phyloP scores from a whole-genome alignment of 2,888 invertebrate genomes.

The Epinotia bilunana region DNA sequence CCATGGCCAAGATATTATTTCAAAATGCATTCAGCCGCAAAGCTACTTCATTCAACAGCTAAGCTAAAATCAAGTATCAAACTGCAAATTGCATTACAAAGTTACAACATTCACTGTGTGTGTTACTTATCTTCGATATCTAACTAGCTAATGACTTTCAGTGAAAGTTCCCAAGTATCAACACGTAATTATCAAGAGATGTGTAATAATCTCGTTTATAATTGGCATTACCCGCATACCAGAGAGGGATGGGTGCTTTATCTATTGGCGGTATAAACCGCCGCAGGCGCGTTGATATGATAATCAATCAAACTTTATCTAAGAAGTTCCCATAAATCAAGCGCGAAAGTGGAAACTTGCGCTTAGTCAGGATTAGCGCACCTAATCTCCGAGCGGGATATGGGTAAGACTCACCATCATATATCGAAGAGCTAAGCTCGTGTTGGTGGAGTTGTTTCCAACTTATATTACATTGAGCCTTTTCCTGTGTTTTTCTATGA shows the following conservation, averaged over 20 bases:
- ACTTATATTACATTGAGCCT: no score
- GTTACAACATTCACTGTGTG: neutral
- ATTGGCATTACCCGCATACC: neutral
- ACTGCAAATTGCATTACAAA: neutral
- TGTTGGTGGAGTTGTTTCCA: no score
- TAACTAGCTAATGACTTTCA: neutral
- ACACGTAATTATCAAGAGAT: slow-evolving; percentile 8
- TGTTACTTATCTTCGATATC: neutral
- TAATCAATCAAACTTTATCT: slow-evolving; percentile 23
- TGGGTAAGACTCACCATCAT: neutral
- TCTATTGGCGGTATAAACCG: neutral
- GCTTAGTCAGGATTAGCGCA: neutral
- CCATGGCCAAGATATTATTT: no score
- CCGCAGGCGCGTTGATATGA: slow-evolving; percentile 1
- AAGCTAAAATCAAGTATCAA: no score
- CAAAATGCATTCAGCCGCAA: no score
- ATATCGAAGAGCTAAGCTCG: neutral
- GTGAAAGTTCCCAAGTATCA: slow-evolving; percentile 16
- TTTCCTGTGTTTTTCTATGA: no score
- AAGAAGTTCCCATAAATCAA: slow-evolving; percentile 19
- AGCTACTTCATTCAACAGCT: no score
- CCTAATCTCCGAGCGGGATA: slow-evolving; percentile 1
- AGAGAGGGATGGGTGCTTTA: neutral
- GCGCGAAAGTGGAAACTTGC: slow-evolving; percentile 6
- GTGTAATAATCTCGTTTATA: slow-evolving; percentile 12